Conservation (phyloP, 2,888 invertebrate genomes). For the Aspidiotus destructor region DNA sequence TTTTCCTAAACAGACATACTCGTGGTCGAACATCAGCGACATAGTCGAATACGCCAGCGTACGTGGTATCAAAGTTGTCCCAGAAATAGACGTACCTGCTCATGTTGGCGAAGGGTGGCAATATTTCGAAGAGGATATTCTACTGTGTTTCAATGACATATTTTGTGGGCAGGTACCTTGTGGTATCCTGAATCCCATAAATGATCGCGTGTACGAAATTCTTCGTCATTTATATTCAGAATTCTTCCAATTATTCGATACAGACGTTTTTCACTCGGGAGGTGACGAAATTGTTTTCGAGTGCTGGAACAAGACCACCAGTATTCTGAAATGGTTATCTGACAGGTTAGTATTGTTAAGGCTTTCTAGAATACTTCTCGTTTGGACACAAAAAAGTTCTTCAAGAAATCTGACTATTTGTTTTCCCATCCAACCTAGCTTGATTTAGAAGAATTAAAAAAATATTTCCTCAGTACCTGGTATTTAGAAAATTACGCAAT, state of each 20-base stretch:
- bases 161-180: slow-evolving; percentile 74
- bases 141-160: slow-evolving; percentile 52
- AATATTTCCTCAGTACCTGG: no score
- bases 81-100: slow-evolving; percentile 83
- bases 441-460: no score
- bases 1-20: slow-evolving; percentile 43
- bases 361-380: neutral
- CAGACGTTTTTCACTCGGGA: slow-evolving; percentile 61
- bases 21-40: slow-evolving; percentile 43
- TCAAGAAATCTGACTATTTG: no score
- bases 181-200: slow-evolving; percentile 70
- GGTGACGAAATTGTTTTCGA: slow-evolving; percentile 53
- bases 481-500: no score
- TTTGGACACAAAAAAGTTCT: no score
- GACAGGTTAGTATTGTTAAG: slow-evolving; percentile 30
- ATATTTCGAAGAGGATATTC: slow-evolving; percentile 34
- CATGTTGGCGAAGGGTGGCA: slow-evolving; percentile 57
- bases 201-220: slow-evolving; percentile 57
- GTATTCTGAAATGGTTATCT: slow-evolving; percentile 59
- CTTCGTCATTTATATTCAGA: slow-evolving; percentile 53
- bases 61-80: slow-evolving; percentile 71
- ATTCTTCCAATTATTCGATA: slow-evolving; percentile 36
- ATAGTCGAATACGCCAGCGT: slow-evolving; percentile 58
- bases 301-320: slow-evolving; percentile 67
- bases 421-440: no score